Base-by-base conservation (phyloP, 1,140 invertebrate species). In the Drosophila cardini region DNA sequence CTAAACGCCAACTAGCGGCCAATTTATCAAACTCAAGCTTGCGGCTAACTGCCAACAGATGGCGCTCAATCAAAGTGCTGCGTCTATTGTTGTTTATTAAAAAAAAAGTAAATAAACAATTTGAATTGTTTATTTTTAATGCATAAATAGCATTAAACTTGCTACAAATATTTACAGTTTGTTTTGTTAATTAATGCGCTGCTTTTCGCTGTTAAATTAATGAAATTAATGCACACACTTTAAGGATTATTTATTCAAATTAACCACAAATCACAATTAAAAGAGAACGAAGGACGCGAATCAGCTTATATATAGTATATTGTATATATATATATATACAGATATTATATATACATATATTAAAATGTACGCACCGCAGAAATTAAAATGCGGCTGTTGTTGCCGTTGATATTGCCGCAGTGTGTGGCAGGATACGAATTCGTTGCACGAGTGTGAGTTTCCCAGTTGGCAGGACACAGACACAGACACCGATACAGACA, bases 211-310 rank as follows among this genome's bases (percentile, higher is more conserved):
- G n/a, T n/a, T n/a, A n/a, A n/a, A n/a, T n/a, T n/a, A n/a, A n/a
- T n/a, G 7, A 26, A 62, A 4, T 50, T 46, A 10, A 34, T 45
- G 48, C 32, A 15, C 76, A 72, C 84, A 89, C 80, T 87, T 87
- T 84, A 72, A 80, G 73, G 84, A 80, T 89, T 89, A 90, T 89
- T 89, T 73, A 78, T 89, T 89, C 80, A 89, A 89, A 78, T 89
- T 71, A 84, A 89, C 84, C 84, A 67, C 85, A 90, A 87, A 83
- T 67, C 81, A 84, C 76, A 13, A 48, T 45, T 11, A 38, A 45
- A 57, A 34, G 69, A 72, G 60, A 81, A 63, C 5, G 40, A 43
- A 43, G 2, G 13, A 45, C 8, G 6, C n/a, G 7, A 0, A 43
- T 36, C 52, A 58, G 34, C 45, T 32, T 18, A 50, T n/a, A 56